Evolutionary conservation across 2,797 vertebrate species (phyloP), one percentile per base, ranked within the genome.

Genomic region (Amphiprion clarkii): DNA sequence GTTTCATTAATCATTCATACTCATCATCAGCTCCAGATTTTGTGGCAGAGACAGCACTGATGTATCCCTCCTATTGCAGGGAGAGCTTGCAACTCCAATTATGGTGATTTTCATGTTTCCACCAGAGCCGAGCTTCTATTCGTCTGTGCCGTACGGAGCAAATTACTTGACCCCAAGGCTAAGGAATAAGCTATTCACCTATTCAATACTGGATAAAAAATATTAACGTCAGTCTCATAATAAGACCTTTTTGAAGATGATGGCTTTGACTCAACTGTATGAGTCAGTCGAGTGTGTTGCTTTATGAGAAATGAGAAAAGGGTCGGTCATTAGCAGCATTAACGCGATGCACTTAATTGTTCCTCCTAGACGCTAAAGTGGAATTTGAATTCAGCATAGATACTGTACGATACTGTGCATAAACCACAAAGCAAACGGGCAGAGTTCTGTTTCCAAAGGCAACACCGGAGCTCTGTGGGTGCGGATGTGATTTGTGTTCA

Each of bases 1-100:
- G 87, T 85, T 92, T 81, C 91, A 90, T 94, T 89, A 91, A 94
- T 89, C 88, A 91, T 93, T 93, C 83, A 93, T 81, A 17, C 62
- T 89, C 85, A 90, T 88, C 88, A 82, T 81, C 82, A 64, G 73
- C 79, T 79, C 53, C 27, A 42, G 76, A 89, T 81, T 86, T 67
- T 55, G 71, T 66, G 79, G 54, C 81, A 78, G 82, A 83, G 79
- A 79, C 84, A 73, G 83, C 64, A 42, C 54, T 85, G 85, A 90
- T 84, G 79, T 74, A 54, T 83, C 54, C 27, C 48, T 57, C 60
- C 64, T 73, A 55, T 40, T 66, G 72, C 68, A 74, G 56, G 29
- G 52, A 76, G 56, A 67, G 67, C 77, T 79, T 52, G 71, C 74
- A 78, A 77, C 86, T 89, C 69, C 63, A 88, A 89, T 88, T 86